A percentile compares a stretch with the other conserved stretches of the same genome.
These are phyloP conservation scores for Galaxias olidus DNA, from an alignment of 2,797 vertebrate genomes.

Conservation along the genomic window DNA sequence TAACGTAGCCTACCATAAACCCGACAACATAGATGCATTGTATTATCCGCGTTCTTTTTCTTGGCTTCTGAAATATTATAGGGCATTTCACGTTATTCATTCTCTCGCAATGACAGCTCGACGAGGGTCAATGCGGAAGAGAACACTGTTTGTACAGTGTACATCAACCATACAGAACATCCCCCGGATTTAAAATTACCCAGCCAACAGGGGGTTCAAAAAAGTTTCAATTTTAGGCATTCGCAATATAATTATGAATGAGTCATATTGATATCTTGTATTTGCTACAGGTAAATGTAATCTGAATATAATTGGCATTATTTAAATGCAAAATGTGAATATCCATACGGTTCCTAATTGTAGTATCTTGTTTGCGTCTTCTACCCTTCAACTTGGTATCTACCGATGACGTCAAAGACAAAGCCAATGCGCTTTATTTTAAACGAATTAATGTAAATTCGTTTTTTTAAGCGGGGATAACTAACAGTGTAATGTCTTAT, in stretches of 20 bases:
- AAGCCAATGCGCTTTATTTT: background rate
- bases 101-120: slow-evolving; percentile 56
- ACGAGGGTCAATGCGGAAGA: slow-evolving; percentile 59
- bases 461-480: background rate
- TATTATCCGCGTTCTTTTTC: slow-evolving; percentile 63
- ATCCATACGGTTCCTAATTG: no score
- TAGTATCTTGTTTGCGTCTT: no score
- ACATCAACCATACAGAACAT: slow-evolving; percentile 1
- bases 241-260: no score
- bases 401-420: slow-evolving; percentile 38
- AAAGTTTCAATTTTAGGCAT: background rate
- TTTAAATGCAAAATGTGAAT: no score
- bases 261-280: no score
- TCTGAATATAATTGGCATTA: no score
- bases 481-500: no score
- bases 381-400: slow-evolving; percentile 41
- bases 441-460: background rate
- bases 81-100: slow-evolving; percentile 72
- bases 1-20: slow-evolving; percentile 78
- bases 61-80: slow-evolving; percentile 49
- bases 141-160: slow-evolving; percentile 15
- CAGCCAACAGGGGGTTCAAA: background rate
- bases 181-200: background rate
- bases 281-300: accelerated
- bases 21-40: slow-evolving; percentile 79